phyloP scores from a whole-genome alignment of 2,888 invertebrate species.

The Drosophila subsilvestris region DNA sequence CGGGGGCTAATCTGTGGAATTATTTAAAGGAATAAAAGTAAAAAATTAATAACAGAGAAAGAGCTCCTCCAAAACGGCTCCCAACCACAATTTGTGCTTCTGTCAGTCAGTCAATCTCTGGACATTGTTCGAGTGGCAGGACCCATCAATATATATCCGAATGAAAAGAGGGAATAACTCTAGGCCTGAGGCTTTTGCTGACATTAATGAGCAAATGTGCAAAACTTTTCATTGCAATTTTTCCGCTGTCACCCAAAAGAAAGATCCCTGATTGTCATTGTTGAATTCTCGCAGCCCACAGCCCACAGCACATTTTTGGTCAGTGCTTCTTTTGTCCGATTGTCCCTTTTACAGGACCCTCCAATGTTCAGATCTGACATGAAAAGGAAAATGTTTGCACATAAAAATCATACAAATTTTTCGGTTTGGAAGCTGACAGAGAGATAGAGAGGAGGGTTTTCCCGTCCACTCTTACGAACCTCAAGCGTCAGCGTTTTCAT shows the following conservation, averaged over 20 bases:
- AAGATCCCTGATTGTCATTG: conserved; percentile 39
- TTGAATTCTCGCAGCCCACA: conserved; percentile 5
- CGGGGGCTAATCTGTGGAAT: conserved; percentile 31
- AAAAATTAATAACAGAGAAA: conserved; percentile 28
- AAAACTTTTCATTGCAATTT: conserved; percentile 50
- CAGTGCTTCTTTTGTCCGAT: conserved; percentile 1
- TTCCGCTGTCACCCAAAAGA: conserved; percentile 41
- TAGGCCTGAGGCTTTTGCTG: conserved; percentile 14
- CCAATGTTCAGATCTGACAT: not conserved
- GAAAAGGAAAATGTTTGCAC: conserved; percentile 6
- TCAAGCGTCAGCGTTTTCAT: conserved; percentile 32
- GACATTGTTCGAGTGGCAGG: conserved; percentile 23
- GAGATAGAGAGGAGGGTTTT: too few relatives aligned
- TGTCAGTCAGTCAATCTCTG: conserved; percentile 6
- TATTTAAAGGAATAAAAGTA: conserved; percentile 14
- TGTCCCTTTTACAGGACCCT: conserved; percentile 3
- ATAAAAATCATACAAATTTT: conserved; percentile 13
- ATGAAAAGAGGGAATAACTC: conserved; percentile 2
- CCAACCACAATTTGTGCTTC: not conserved
- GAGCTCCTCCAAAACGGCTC: not conserved
- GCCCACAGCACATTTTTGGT: too few relatives aligned
- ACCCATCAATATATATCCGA: conserved; percentile 31
- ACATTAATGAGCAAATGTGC: conserved; percentile 69
- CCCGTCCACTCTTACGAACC: not conserved
- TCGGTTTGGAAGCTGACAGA: not conserved